Base-by-base conservation (phyloP, 2,888 invertebrate genomes). In the Callimorpha dominula region DNA sequence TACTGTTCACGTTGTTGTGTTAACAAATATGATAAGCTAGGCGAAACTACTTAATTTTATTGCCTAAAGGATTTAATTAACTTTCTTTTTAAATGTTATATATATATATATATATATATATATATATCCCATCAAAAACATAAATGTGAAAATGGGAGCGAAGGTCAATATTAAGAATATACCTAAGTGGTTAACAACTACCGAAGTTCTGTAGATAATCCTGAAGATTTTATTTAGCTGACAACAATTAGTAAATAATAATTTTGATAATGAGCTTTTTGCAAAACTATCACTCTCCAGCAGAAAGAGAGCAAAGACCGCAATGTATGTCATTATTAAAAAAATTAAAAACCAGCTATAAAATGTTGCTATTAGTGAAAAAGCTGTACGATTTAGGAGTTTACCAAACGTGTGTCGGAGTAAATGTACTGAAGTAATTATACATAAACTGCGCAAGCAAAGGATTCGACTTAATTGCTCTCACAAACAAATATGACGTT, bases 401-500 rank as follows among this genome's bases (percentile, higher is more conserved):
- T 63, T 17, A 68, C 62, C 67, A 67, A 67, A 67, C 67, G 63
- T 52, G 68, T 74, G 68, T 54, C 54, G 54, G 43, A 43, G 68
- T 52, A 62, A 20, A 68, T 60, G 57, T 72, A 68, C 65, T 73
- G 20, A 20, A 62, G 63, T 52, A 70, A 70, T 70, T 70, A 66
- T 20, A 65, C 65, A 65, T 73, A 77, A 75, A 77, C 73, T 71
- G 66, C 65, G 40, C 74, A 66, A 49, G 65, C 74, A 69, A 73
- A 76, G 78, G 74, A 78, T 82, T 80, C 71, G 73, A 70, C 76
- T 82, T 84, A 83, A 87, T 86, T 85, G 79, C 79, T 78, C 69
- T 60, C 70, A 71, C 76, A 72, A 69, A 82, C 77, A 81, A 78
- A 78, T 71, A 77, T 79, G 78, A 79, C 77, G 82, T 49, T 20